phyloP scores from a whole-genome alignment of 2,797 vertebrate species.

The Carduelis carduelis region DNA sequence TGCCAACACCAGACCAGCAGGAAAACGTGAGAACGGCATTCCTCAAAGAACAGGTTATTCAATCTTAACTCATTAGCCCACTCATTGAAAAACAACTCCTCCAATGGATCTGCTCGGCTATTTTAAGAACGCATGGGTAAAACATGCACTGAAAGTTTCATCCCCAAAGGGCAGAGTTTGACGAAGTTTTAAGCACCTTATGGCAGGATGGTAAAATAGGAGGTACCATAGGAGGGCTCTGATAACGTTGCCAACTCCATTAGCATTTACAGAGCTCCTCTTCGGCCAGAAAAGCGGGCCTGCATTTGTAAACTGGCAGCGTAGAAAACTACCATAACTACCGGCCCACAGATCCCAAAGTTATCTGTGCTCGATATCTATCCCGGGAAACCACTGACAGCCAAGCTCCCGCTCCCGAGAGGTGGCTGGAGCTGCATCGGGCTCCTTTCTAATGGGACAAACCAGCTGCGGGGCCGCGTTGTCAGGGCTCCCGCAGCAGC shows the following conservation, averaged over 20 bases:
- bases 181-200: not conserved
- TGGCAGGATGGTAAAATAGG: not conserved
- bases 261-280: not conserved
- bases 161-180: not conserved
- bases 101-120: not conserved
- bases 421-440: not conserved
- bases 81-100: not conserved
- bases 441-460: not conserved
- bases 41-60: not conserved
- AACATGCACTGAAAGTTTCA: not conserved
- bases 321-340: accelerated
- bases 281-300: not conserved
- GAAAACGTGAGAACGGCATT: not conserved
- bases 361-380: not conserved
- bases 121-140: not conserved
- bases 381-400: not conserved
- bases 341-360: too few species aligned
- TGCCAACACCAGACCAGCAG: not conserved
- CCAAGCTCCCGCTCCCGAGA: not conserved
- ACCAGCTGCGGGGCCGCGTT: not conserved
- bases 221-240: not conserved
- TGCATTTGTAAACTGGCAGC: accelerated
- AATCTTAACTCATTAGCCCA: not conserved
- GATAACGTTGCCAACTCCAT: not conserved
- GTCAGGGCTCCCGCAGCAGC: not conserved